Percentiles rank a stretch among this genome's conserved stretches.
These are phyloP conservation scores for Zonitis immaculata DNA, from an alignment of 2,888 invertebrate genomes.

Conservation along the genomic window DNA sequence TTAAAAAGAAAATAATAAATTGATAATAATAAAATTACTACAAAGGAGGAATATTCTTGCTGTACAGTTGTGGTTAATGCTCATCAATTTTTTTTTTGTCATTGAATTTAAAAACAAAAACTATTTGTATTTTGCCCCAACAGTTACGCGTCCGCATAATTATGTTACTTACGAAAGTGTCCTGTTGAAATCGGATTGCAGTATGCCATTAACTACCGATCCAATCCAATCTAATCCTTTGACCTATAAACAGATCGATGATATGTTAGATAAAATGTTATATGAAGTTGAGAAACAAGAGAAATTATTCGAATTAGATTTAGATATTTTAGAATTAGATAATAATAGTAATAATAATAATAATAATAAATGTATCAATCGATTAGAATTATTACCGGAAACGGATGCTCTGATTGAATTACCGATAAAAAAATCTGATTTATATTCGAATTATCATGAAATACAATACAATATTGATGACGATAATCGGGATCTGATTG, in stretches of 20 bases:
- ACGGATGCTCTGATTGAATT: slow-evolving; percentile 46
- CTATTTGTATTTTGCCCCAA: slow-evolving; percentile 29
- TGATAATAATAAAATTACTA: not conserved
- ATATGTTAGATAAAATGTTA: slow-evolving; percentile 47
- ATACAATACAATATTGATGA: slow-evolving; percentile 25
- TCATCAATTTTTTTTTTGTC: slow-evolving; percentile 3
- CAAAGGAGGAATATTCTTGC: slow-evolving; percentile 31
- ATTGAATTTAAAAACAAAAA: too few relatives aligned
- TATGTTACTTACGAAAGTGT: slow-evolving; percentile 44
- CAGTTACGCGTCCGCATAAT: slow-evolving; percentile 29
- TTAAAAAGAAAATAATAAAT: not conserved
- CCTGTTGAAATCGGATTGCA: slow-evolving; percentile 38
- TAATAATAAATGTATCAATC: slow-evolving; percentile 45
- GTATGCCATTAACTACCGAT: slow-evolving; percentile 23
- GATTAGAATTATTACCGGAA: slow-evolving; percentile 43
- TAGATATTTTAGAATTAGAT: slow-evolving; percentile 34
- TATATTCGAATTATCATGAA: slow-evolving; percentile 41
- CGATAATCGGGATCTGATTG: slow-evolving; percentile 34
- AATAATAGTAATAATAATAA: too few relatives aligned
- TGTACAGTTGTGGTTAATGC: slow-evolving; percentile 36
- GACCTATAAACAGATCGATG: slow-evolving; percentile 47
- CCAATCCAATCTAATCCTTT: slow-evolving; percentile 10
- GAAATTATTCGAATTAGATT: slow-evolving; percentile 39
- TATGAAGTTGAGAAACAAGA: slow-evolving; percentile 47
- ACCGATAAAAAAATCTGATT: slow-evolving; percentile 43